A percentile compares a stretch with the other conserved stretches of the same genome.
Conservation (phyloP, 30 jellyfish, hydroid and myxozoan genomes). For the Hydra vulgaris region DNA sequence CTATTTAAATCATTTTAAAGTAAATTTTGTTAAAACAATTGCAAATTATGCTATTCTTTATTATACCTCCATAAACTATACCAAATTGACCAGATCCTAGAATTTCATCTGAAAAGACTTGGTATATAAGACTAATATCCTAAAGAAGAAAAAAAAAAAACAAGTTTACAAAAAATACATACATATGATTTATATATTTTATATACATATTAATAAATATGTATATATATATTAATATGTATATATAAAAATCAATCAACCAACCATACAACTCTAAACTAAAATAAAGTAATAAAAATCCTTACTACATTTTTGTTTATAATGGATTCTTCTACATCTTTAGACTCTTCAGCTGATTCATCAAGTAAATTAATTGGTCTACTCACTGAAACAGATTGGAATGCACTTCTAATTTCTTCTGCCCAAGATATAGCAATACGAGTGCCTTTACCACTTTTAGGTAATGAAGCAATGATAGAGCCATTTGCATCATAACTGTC, state of each 20-base stretch:
- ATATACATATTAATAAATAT: too few species aligned
- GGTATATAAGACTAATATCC: conserved; percentile 97
- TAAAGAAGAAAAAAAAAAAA: too few species aligned
- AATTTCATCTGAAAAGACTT: conserved; percentile 87
- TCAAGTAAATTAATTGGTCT: not conserved
- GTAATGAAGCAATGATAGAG: conserved; percentile 74
- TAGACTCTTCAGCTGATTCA: not conserved
- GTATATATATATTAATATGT: too few species aligned
- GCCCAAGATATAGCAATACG: conserved; percentile 96
- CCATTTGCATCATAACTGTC: conserved; percentile 78
- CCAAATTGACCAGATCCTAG: conserved; percentile 99
- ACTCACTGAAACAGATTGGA: conserved; percentile 68
- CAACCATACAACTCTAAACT: too few species aligned
- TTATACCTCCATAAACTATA: conserved; percentile 86
- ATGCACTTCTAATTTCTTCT: conserved; percentile 70
- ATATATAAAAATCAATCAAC: too few species aligned
- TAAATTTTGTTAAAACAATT: too few species aligned
- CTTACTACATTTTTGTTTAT: conserved; percentile 11
- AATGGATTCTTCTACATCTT: conserved; percentile 11
- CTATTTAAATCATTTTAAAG: too few species aligned
- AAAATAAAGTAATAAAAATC: too few species aligned
- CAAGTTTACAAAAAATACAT: too few species aligned
- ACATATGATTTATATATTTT: too few species aligned
- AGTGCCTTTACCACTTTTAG: conserved; percentile 88
- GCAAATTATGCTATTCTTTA: too few species aligned